Evolutionary conservation across 2,797 vertebrate species (phyloP).

Genomic region (Parauchenoglanis punctatus): DNA sequence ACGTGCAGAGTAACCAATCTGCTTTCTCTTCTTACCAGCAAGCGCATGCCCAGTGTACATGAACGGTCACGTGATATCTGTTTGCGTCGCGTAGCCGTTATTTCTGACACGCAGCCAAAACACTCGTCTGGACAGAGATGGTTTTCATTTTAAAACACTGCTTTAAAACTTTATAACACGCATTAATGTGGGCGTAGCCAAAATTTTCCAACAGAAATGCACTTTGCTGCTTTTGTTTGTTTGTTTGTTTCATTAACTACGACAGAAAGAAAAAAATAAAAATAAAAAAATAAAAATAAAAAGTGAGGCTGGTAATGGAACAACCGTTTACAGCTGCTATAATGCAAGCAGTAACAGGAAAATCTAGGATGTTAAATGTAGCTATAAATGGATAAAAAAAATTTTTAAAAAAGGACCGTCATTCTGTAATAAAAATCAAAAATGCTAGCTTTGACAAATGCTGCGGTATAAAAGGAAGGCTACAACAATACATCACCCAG

Average conservation of each 20-base stretch:
- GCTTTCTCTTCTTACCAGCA: too few species aligned
- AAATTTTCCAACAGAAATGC: neutral
- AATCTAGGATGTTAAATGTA: neutral
- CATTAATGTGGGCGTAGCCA: too few species aligned
- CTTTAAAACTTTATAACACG: too few species aligned
- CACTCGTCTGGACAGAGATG: too few species aligned
- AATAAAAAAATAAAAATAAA: too few species aligned
- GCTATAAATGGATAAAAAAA: neutral
- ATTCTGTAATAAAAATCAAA: neutral
- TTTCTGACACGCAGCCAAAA: too few species aligned
- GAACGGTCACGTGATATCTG: too few species aligned
- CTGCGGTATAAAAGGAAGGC: neutral
- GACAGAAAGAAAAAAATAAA: neutral
- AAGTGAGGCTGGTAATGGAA: neutral
- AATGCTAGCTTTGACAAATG: neutral
- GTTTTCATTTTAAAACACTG: too few species aligned
- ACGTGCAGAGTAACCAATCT: too few species aligned
- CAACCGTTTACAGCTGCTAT: neutral
- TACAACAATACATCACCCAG: neutral
- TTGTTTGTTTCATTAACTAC: neutral
- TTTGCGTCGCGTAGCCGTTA: too few species aligned
- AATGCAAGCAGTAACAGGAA: neutral
- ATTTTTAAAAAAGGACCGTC: neutral
- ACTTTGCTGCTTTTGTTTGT: neutral
- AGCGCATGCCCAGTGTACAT: too few species aligned